phyloP scores from a whole-genome alignment of 2,797 vertebrate genomes.

The Eremophila alpestris region DNA sequence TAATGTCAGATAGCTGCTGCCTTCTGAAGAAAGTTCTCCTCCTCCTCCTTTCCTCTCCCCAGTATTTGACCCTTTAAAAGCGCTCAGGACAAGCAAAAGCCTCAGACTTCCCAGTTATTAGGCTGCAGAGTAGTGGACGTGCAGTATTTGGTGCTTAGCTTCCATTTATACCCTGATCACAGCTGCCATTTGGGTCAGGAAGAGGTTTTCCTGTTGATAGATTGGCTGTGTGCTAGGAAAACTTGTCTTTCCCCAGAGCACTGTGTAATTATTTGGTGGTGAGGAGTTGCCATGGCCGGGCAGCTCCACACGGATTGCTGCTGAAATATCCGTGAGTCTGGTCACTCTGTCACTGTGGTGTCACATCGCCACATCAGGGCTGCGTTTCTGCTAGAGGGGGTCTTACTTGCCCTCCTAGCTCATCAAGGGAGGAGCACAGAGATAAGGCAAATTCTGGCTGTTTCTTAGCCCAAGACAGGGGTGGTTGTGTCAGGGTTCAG shows the following conservation, averaged over 20 bases:
- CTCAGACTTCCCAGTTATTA: not conserved
- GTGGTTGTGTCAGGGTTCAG: not conserved
- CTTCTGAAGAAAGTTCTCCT: not conserved
- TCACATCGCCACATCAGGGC: not conserved
- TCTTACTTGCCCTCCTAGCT: not conserved
- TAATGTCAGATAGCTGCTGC: not conserved
- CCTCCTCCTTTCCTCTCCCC: not conserved
- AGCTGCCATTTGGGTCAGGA: constrained; percentile 18
- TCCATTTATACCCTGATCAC: not conserved
- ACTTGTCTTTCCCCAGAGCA: constrained; percentile 52
- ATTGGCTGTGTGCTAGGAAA: constrained; percentile 20
- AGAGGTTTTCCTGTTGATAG: constrained; percentile 3
- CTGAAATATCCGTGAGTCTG: not conserved
- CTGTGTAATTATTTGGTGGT: constrained; percentile 4
- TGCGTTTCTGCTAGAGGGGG: not conserved
- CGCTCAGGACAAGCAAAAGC: not conserved
- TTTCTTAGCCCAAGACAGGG: not conserved
- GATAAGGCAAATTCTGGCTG: not conserved
- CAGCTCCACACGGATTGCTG: not conserved
- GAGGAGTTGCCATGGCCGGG: constrained; percentile 19
- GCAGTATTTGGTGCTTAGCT: not conserved
- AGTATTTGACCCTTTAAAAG: not conserved
- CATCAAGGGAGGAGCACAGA: not conserved
- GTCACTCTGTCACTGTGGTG: not conserved
- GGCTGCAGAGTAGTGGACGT: not conserved